Evolutionary conservation across 2,113 vertebrate species (phyloP).

Genomic region (Nesogale talazaci): DNA sequence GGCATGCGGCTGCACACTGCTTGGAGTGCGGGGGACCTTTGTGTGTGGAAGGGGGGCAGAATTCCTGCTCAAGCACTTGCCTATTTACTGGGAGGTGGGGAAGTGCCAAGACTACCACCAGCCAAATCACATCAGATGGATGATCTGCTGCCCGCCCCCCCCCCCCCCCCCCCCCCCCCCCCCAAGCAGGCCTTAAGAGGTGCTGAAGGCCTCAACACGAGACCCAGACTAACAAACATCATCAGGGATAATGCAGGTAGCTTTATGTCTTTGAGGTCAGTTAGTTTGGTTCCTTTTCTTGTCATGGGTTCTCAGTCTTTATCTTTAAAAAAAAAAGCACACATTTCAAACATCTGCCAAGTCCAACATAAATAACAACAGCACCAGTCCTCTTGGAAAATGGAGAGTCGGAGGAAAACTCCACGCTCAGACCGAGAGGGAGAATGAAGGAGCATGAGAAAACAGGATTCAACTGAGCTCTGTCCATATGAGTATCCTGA

Average conservation of each 20-base stretch:
- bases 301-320: not conserved
- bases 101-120: constrained; percentile 65
- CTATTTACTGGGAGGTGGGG: constrained; percentile 77
- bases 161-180: too few relatives aligned
- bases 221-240: constrained; percentile 35
- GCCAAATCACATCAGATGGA: constrained; percentile 4
- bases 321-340: constrained; percentile 5
- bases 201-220: not conserved
- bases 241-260: not conserved
- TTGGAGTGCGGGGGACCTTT: constrained; percentile 82
- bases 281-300: too few relatives aligned
- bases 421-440: not conserved
- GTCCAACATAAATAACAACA: not conserved
- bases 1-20: constrained; percentile 83
- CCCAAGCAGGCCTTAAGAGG: not conserved
- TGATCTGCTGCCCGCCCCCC: constrained; percentile 9
- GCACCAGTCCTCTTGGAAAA: not conserved
- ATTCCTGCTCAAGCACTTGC: constrained; percentile 76
- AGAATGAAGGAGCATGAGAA: not conserved
- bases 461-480: not conserved
- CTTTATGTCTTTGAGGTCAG: too few relatives aligned
- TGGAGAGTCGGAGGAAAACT: not conserved
- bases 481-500: not conserved
- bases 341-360: not conserved
- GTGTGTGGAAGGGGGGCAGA: constrained; percentile 78